A percentile compares a stretch with the other conserved stretches of the same genome.
Conservation (phyloP, 2,113 vertebrate genomes). For the Corythaixoides concolor region DNA sequence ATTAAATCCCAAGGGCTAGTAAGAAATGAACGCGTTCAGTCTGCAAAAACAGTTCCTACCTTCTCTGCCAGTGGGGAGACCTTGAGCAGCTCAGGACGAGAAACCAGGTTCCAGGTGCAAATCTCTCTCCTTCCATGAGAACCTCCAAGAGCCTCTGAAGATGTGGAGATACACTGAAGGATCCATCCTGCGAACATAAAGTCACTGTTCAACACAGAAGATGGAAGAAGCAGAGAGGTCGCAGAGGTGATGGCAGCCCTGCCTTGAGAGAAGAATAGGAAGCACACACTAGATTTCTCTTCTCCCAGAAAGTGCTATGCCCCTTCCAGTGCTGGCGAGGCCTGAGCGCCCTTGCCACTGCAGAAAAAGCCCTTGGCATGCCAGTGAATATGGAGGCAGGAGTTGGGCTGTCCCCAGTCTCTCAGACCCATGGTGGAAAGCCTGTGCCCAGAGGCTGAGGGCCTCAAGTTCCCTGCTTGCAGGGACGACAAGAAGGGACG, state of each 20-base stretch:
- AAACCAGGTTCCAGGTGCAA: not conserved
- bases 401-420: not conserved
- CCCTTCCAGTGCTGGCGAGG: not conserved
- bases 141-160: not conserved
- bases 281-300: not conserved
- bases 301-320: not conserved
- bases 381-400: not conserved
- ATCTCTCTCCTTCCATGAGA: not conserved
- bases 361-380: not conserved
- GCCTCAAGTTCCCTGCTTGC: not conserved
- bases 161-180: accelerated
- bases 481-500: not conserved
- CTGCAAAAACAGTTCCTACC: not conserved
- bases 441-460: not conserved
- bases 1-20: not conserved
- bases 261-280: not conserved
- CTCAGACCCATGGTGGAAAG: not conserved
- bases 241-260: not conserved
- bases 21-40: not conserved
- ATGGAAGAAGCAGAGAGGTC: not conserved
- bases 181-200: not conserved
- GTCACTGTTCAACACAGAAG: not conserved
- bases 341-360: not conserved
- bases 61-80: not conserved
- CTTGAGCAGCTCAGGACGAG: not conserved